These are phyloP conservation scores for Sepiola atlantica DNA, from an alignment of 2,888 invertebrate genomes.

Conservation along the genomic window DNA sequence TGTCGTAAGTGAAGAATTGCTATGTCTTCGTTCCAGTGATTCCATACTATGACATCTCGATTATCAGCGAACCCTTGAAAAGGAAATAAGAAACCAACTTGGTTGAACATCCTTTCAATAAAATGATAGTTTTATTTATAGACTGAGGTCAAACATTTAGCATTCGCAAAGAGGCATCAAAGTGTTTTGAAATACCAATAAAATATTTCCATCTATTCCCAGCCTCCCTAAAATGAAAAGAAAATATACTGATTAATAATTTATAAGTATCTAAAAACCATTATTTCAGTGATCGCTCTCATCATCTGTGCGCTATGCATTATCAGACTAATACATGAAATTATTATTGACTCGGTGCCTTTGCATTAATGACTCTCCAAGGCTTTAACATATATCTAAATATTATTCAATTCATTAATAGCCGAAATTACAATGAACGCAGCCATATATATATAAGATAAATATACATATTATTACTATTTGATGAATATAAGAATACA, in stretches of 20 bases:
- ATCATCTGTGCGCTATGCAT: not conserved
- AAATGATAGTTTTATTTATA: not conserved
- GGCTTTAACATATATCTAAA: not conserved
- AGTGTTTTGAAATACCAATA: not conserved
- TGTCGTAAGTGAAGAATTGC: no score
- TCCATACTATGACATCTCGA: not conserved
- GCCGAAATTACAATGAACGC: not conserved
- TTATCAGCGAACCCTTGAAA: not conserved
- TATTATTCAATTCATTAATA: not conserved
- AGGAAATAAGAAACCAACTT: not conserved
- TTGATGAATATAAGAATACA: not conserved
- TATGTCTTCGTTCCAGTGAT: no score
- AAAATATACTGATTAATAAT: not conserved
- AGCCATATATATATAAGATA: not conserved
- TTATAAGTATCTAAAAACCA: conserved; percentile 32
- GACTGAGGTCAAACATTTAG: not conserved
- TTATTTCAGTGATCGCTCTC: not conserved
- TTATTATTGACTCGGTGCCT: not conserved
- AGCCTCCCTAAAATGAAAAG: not conserved
- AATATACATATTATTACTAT: no score
- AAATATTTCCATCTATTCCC: not conserved
- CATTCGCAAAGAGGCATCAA: not conserved
- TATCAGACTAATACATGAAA: not conserved
- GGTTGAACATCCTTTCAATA: not conserved
- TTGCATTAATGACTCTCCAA: not conserved